Conservation (phyloP, 2,797 vertebrate species). For the Sylvilagus floridanus region DNA sequence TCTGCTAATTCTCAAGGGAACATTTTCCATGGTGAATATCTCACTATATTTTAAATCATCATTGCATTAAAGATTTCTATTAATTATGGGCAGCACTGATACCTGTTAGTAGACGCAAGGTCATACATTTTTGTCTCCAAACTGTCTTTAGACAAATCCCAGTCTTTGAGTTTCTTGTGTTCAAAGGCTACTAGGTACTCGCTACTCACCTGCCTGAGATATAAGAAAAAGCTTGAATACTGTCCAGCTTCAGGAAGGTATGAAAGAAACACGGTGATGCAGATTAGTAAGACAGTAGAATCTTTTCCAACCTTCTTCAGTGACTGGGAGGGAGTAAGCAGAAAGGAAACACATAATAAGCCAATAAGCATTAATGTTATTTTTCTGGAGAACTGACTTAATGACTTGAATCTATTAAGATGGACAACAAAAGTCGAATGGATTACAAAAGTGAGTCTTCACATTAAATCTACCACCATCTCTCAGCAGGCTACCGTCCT, state of each 20-base stretch:
- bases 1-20: conserved; percentile 23
- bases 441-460: conserved; percentile 20
- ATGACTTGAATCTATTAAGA: conserved; percentile 3
- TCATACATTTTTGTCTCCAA: neutral
- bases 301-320: conserved; percentile 96
- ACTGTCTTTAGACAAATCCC: neutral
- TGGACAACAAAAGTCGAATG: neutral
- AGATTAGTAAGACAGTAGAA: conserved; percentile 93
- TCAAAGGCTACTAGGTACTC: neutral
- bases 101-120: conserved; percentile 11
- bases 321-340: conserved; percentile 89
- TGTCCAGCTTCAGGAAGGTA: conserved; percentile 97
- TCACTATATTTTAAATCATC: conserved; percentile 1
- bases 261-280: conserved; percentile 96
- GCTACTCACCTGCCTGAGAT: conserved; percentile 93
- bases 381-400: neutral
- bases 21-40: neutral
- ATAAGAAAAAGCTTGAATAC: conserved; percentile 98
- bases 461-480: conserved; percentile 3
- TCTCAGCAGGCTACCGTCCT: neutral
- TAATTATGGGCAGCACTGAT: neutral
- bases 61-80: neutral
- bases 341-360: conserved; percentile 42
- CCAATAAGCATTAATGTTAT: neutral
- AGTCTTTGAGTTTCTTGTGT: conserved; percentile 18